Percentiles rank a stretch among this genome's conserved stretches.
phyloP scores from a whole-genome alignment of 2,888 invertebrate genomes.

The Dolomedes plantarius region DNA sequence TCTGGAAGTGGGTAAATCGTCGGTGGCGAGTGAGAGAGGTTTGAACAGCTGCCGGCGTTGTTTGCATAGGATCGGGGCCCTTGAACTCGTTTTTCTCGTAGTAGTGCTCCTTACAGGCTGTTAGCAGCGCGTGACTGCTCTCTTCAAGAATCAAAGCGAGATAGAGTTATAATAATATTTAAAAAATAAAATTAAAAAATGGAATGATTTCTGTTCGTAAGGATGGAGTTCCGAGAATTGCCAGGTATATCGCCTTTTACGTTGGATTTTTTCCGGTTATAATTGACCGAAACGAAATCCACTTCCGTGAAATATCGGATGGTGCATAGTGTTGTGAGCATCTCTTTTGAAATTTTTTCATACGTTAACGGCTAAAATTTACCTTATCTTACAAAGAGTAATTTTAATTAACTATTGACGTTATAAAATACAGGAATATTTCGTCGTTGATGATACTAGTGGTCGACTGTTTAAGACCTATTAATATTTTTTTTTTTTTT shows the following conservation, averaged over 20 bases:
- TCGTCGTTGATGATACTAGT: no score
- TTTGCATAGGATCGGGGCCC: slow-evolving; percentile 34
- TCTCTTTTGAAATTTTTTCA: no score
- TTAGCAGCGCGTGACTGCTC: slow-evolving; percentile 27
- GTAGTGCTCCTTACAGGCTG: slow-evolving; percentile 33
- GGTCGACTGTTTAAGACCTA: no score
- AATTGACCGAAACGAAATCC: background rate
- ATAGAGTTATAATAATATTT: background rate
- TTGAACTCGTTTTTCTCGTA: slow-evolving; percentile 45
- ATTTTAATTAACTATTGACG: no score
- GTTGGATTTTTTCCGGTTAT: background rate
- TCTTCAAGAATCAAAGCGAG: background rate
- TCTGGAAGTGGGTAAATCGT: no score
- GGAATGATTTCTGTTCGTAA: background rate
- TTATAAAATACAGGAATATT: no score
- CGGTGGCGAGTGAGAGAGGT: no score
- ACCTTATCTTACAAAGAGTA: no score
- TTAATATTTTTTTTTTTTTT: no score
- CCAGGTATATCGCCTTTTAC: background rate
- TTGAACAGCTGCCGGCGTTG: slow-evolving; percentile 13
- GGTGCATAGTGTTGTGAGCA: no score
- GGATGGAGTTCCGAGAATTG: background rate
- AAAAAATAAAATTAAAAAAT: background rate
- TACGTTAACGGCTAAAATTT: no score
- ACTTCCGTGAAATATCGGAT: background rate